These are phyloP conservation scores for Drosophila pachea DNA, from an alignment of 1,140 invertebrate species.

Conservation along the genomic window DNA sequence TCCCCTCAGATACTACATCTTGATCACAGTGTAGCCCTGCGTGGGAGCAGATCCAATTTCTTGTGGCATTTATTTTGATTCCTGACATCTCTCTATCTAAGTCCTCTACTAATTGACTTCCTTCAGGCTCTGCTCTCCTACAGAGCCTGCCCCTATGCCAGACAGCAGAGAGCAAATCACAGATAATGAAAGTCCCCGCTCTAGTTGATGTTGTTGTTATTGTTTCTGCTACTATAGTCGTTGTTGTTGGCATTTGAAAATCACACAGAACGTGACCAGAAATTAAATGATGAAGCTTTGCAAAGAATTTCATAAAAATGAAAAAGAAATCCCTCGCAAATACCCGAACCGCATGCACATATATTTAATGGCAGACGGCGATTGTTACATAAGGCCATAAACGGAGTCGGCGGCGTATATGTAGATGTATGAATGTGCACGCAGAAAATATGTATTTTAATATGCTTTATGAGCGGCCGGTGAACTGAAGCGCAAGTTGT, in stretches of 20 bases:
- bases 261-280: constrained; percentile 72
- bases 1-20: no score
- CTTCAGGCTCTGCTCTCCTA: no score
- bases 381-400: not conserved
- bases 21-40: no score
- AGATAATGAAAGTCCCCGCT: no score
- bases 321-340: constrained; percentile 67
- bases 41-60: no score
- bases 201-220: no score
- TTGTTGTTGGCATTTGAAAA: constrained; percentile 61
- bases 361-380: constrained; percentile 27
- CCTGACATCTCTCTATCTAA: no score
- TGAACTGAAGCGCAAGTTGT: constrained; percentile 34
- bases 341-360: constrained; percentile 30
- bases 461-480: constrained; percentile 57
- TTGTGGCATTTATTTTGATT: no score
- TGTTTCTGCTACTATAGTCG: no score
- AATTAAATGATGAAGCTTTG: constrained; percentile 71
- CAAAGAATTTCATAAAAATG: constrained; percentile 58
- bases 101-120: no score
- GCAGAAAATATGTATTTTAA: constrained; percentile 46
- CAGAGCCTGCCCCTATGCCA: no score
- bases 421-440: not conserved
- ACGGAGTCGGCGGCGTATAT: not conserved
- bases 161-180: no score